phyloP scores from a whole-genome alignment of 2,888 invertebrate species.

The Drosophila gaucha region DNA sequence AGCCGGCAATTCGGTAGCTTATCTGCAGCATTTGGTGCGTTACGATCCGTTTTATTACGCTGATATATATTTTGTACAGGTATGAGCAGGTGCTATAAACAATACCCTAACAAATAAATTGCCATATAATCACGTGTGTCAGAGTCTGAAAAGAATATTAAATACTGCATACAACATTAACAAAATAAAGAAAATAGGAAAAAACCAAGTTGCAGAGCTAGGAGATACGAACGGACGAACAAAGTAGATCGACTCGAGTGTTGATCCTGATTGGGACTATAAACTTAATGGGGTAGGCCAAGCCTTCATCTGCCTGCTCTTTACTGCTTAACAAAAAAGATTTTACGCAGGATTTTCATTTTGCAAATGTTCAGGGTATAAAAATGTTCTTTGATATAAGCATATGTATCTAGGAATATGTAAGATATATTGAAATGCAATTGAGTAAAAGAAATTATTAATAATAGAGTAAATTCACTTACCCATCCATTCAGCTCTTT shows the following conservation, averaged over 20 bases:
- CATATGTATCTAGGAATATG: no score
- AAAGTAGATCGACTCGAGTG: no score
- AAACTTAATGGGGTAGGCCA: no score
- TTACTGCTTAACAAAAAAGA: no score
- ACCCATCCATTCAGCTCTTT: neutral
- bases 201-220: no score
- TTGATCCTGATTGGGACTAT: no score
- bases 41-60: constrained; percentile 16
- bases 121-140: constrained; percentile 38
- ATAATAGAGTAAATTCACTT: neutral
- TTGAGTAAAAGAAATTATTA: neutral
- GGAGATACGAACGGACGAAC: no score
- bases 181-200: constrained; percentile 3
- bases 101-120: constrained; percentile 37
- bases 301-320: no score
- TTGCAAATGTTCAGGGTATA: no score
- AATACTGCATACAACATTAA: constrained; percentile 1
- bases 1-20: constrained; percentile 47
- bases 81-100: constrained; percentile 14
- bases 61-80: constrained; percentile 7
- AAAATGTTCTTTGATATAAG: no score
- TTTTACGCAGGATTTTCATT: no score
- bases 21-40: constrained; percentile 31
- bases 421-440: no score
- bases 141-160: constrained; percentile 3